Conservation (phyloP, 1,140 invertebrate genomes). For the Drosophila aff. region DNA sequence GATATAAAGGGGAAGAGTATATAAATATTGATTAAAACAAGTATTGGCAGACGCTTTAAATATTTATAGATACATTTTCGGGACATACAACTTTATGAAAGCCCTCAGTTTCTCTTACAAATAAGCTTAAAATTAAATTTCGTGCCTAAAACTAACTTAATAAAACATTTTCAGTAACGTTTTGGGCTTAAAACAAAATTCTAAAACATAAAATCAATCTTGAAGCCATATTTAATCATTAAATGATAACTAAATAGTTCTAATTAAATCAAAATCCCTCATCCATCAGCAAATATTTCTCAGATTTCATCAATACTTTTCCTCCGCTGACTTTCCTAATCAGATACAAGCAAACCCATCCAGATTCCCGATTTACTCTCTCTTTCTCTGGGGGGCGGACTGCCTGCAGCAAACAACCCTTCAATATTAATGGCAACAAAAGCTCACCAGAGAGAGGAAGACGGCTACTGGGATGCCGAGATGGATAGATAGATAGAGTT, state of each 20-base stretch:
- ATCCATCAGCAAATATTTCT: neutral
- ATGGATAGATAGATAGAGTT: slow-evolving; percentile 45
- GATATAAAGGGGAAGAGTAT: too few species aligned
- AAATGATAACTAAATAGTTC: neutral
- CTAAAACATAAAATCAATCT: too few species aligned
- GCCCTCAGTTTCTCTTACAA: neutral
- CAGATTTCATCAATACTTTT: slow-evolving; percentile 11
- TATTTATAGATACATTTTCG: too few species aligned
- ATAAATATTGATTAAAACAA: too few species aligned
- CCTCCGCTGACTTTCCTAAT: slow-evolving; percentile 9
- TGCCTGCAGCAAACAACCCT: slow-evolving; percentile 10
- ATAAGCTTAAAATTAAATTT: too few species aligned
- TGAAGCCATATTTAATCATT: neutral
- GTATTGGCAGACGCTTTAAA: too few species aligned
- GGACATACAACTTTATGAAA: neutral
- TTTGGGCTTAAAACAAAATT: neutral
- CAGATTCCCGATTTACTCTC: slow-evolving; percentile 26
- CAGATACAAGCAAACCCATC: slow-evolving; percentile 14
- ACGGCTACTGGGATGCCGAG: slow-evolving; percentile 2
- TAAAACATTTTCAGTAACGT: too few species aligned
- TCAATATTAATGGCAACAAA: slow-evolving; percentile 25
- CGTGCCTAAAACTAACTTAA: too few species aligned
- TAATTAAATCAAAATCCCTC: neutral
- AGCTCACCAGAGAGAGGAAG: slow-evolving; percentile 6
- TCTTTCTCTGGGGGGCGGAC: slow-evolving; percentile 8